Percentiles rank a stretch among this genome's conserved stretches.
phyloP scores from a whole-genome alignment of 2,888 invertebrate species.

The Stenotaenia linearis region DNA sequence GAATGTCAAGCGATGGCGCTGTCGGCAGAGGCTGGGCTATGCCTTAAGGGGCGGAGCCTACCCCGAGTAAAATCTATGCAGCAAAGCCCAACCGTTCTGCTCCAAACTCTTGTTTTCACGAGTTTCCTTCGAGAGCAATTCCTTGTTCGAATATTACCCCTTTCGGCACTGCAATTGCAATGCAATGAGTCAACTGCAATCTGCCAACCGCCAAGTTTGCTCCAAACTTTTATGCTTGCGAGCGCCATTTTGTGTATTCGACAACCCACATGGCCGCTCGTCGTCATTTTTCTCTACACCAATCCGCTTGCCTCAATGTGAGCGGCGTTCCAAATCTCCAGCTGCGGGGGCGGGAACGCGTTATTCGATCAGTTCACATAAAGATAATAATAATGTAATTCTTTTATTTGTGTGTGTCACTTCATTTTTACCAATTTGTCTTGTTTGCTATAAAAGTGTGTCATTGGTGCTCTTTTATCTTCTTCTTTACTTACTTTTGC shows the following conservation, averaged over 20 bases:
- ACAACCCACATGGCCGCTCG: conserved; percentile 7
- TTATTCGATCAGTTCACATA: conserved; percentile 16
- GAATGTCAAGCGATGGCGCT: conserved; percentile 27
- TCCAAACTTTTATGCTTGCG: not conserved
- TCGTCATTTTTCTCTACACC: not conserved
- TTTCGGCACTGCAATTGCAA: not conserved
- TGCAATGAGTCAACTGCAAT: not conserved
- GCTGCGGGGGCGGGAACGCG: conserved; percentile 20
- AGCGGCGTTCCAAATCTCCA: conserved; percentile 26
- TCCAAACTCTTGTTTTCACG: not conserved
- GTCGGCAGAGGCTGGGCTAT: not conserved
- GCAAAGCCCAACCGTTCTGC: not conserved
- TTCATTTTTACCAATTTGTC: conserved; percentile 16
- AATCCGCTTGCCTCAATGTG: not conserved
- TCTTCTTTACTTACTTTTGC: not conserved
- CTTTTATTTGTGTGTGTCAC: conserved; percentile 24
- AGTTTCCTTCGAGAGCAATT: not conserved
- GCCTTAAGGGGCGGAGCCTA: conserved; percentile 19
- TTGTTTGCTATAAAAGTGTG: not conserved
- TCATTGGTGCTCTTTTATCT: not conserved
- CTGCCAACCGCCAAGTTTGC: not conserved
- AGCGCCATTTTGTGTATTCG: conserved; percentile 1
- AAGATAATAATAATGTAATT: conserved; percentile 17
- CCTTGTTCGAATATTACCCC: not conserved
- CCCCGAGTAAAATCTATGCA: not conserved